A percentile compares a stretch with the other conserved stretches of the same genome.
Evolutionary conservation across 2,888 invertebrate species (phyloP).

Genomic region (Oligia latruncula): DNA sequence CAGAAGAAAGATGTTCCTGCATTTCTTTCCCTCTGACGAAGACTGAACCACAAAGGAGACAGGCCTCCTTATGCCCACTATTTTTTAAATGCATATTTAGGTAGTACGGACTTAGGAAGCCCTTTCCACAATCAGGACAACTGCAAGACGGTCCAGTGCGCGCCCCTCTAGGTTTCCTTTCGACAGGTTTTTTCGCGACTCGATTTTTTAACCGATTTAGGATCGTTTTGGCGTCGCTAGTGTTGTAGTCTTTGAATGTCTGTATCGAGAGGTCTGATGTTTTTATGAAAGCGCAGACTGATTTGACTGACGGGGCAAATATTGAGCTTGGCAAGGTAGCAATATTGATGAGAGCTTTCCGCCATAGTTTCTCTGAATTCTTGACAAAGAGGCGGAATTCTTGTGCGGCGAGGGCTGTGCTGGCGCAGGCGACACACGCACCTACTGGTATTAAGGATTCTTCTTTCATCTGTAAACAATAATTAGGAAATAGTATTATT

Average conservation of each 20-base stretch:
- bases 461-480: conserved; percentile 80
- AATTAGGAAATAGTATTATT: conserved; percentile 32
- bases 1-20: conserved; percentile 74
- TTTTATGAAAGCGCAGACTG: conserved; percentile 78
- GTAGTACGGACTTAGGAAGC: conserved; percentile 79
- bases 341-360: conserved; percentile 73
- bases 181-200: conserved; percentile 64
- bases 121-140: conserved; percentile 83
- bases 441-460: conserved; percentile 78
- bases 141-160: conserved; percentile 76
- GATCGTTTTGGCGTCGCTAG: conserved; percentile 72
- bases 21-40: conserved; percentile 75
- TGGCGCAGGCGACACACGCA: conserved; percentile 79
- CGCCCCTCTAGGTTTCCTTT: conserved; percentile 68
- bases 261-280: conserved; percentile 75
- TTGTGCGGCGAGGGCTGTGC: conserved; percentile 78
- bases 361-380: conserved; percentile 78
- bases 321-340: conserved; percentile 61
- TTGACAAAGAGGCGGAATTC: conserved; percentile 79
- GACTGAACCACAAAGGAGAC: conserved; percentile 78
- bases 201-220: conserved; percentile 74
- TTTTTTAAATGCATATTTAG: conserved; percentile 81
- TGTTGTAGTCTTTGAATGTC: conserved; percentile 75
- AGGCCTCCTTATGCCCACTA: conserved; percentile 84
- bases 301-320: conserved; percentile 66